These are phyloP conservation scores for Tetramorium simillimum DNA, from an alignment of 1,140 invertebrate genomes.

Conservation along the genomic window DNA sequence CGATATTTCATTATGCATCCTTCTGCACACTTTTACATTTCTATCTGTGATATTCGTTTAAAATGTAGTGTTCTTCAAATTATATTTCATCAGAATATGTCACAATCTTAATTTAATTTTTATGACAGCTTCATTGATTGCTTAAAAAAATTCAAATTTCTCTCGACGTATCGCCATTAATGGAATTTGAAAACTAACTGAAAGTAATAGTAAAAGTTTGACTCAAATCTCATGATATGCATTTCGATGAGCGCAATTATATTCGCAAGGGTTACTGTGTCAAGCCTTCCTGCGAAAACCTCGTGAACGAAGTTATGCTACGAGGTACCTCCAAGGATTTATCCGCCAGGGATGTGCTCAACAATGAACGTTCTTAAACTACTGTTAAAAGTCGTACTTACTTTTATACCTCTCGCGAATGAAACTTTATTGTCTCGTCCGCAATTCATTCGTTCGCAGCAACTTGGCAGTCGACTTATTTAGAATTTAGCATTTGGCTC, in stretches of 20 bases:
- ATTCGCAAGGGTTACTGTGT: slow-evolving; percentile 36
- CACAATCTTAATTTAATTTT: slow-evolving; percentile 1
- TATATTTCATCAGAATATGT: background rate
- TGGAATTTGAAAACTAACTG: background rate
- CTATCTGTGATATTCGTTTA: background rate
- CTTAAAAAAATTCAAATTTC: background rate
- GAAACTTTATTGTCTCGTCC: slow-evolving; percentile 62
- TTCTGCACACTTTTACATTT: background rate
- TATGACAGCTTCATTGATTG: background rate
- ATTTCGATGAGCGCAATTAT: background rate
- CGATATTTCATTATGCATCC: background rate
- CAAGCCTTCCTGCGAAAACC: slow-evolving; percentile 45
- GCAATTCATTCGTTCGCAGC: slow-evolving; percentile 65
- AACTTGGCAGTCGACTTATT: slow-evolving; percentile 30
- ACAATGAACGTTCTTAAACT: slow-evolving; percentile 67
- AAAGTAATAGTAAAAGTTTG: slow-evolving; percentile 1
- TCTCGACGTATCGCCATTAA: background rate
- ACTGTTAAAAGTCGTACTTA: slow-evolving; percentile 49
- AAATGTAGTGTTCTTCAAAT: background rate
- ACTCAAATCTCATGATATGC: background rate
- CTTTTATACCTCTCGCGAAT: slow-evolving; percentile 57
- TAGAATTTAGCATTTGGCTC: slow-evolving; percentile 32
- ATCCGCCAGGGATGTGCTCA: slow-evolving; percentile 68
- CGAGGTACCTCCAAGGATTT: slow-evolving; percentile 57
- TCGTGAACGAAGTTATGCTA: slow-evolving; percentile 53